Percentiles rank a stretch among this genome's conserved stretches.
phyloP scores from a whole-genome alignment of 2,888 invertebrate species.

The Callimorpha dominula region DNA sequence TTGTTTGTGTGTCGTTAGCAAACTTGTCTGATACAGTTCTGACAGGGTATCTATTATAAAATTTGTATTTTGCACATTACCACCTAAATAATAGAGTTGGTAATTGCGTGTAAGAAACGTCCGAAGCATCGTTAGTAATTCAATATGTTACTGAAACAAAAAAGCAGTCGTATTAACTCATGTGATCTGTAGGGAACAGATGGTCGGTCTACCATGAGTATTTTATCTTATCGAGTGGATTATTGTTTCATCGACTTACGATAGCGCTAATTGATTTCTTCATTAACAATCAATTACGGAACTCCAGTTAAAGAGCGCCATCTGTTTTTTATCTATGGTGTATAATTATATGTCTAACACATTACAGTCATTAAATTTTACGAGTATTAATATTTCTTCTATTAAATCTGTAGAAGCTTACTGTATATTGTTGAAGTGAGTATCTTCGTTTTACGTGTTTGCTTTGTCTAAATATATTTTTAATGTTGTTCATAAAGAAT shows the following conservation, averaged over 20 bases:
- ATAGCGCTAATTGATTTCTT: conserved; percentile 65
- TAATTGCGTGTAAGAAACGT: conserved; percentile 13
- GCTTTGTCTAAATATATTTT: conserved; percentile 1
- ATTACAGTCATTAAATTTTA: conserved; percentile 26
- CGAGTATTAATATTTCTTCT: neutral
- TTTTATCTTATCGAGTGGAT: conserved; percentile 63
- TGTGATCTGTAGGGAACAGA: conserved; percentile 55
- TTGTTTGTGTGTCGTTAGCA: conserved; percentile 65
- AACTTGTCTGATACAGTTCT: conserved; percentile 55
- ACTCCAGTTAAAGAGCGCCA: conserved; percentile 34
- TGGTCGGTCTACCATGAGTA: conserved; percentile 55
- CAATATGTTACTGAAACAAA: conserved; percentile 52
- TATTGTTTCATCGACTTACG: conserved; percentile 59
- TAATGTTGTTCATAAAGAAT: neutral
- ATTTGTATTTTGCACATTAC: conserved; percentile 28
- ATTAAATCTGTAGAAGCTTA: neutral
- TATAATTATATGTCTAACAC: conserved; percentile 20
- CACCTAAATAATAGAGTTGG: conserved; percentile 19
- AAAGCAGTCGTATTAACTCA: conserved; percentile 46
- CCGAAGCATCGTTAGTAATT: conserved; percentile 54
- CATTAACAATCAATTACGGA: conserved; percentile 57
- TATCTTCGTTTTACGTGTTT: conserved; percentile 5
- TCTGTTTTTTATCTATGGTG: conserved; percentile 39
- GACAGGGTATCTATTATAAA: conserved; percentile 29
- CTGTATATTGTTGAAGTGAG: neutral